phyloP scores from a whole-genome alignment of 2,888 invertebrate genomes.

The Mycalesis mineus region DNA sequence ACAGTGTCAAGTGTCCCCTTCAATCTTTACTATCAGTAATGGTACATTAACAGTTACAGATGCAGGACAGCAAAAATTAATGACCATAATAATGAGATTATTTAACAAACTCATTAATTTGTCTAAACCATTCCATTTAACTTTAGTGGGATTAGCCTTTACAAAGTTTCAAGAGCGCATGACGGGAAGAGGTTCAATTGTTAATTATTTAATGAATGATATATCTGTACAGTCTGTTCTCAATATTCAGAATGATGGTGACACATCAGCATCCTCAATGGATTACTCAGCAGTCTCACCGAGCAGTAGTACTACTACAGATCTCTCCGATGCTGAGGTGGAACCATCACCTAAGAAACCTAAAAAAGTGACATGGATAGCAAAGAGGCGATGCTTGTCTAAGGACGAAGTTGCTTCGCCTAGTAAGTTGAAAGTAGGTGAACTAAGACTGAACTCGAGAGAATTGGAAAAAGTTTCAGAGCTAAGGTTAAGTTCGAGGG shows the following conservation, averaged over 20 bases:
- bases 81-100: slow-evolving; percentile 84
- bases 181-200: slow-evolving; percentile 83
- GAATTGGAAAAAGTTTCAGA: slow-evolving; percentile 78
- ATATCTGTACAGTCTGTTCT: slow-evolving; percentile 88
- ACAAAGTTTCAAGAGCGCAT: slow-evolving; percentile 87
- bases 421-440: slow-evolving; percentile 83
- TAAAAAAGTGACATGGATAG: slow-evolving; percentile 72
- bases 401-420: slow-evolving; percentile 81
- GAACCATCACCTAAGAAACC: slow-evolving; percentile 88
- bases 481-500: slow-evolving; percentile 65
- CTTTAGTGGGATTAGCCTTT: slow-evolving; percentile 87
- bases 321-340: slow-evolving; percentile 82
- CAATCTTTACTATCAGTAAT: slow-evolving; percentile 76
- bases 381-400: slow-evolving; percentile 67
- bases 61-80: slow-evolving; percentile 80
- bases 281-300: slow-evolving; percentile 71
- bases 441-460: slow-evolving; percentile 81
- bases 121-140: slow-evolving; percentile 87
- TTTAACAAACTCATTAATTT: slow-evolving; percentile 86
- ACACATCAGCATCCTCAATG: slow-evolving; percentile 67
- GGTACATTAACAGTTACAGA: slow-evolving; percentile 72
- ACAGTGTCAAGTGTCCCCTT: slow-evolving; percentile 84
- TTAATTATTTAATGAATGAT: slow-evolving; percentile 86
- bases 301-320: slow-evolving; percentile 74
- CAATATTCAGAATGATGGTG: slow-evolving; percentile 79